Percentiles rank a stretch among this genome's conserved stretches.
These are phyloP conservation scores for Ifrita kowaldi DNA, from an alignment of 2,113 vertebrate species.

Conservation along the genomic window DNA sequence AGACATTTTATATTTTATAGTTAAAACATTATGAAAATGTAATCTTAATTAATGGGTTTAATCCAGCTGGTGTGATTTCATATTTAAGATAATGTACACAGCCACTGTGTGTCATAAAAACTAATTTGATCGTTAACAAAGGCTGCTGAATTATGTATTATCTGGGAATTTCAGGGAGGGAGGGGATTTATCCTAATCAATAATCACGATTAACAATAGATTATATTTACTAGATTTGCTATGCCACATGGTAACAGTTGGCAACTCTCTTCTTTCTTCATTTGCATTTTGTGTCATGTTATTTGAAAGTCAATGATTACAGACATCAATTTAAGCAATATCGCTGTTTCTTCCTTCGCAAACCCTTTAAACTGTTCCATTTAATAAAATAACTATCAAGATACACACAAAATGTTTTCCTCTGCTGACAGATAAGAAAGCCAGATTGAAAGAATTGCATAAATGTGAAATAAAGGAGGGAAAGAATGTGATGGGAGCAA, in stretches of 20 bases:
- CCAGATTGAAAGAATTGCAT: constrained; percentile 25
- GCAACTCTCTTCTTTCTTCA: neutral
- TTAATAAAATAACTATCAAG: constrained; percentile 14
- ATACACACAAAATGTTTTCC: constrained; percentile 22
- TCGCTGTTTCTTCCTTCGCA: constrained; percentile 1
- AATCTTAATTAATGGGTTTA: constrained; percentile 6
- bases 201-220: constrained; percentile 55
- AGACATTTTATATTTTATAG: neutral
- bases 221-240: constrained; percentile 29
- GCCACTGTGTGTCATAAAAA: constrained; percentile 1
- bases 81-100: neutral
- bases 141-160: constrained; percentile 36
- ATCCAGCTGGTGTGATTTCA: neutral
- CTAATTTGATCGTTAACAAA: constrained; percentile 25
- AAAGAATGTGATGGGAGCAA: neutral
- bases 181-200: constrained; percentile 43
- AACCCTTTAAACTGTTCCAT: constrained; percentile 35
- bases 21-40: neutral
- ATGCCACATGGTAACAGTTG: neutral
- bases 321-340: constrained; percentile 16
- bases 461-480: constrained; percentile 33
- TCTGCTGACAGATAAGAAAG: constrained; percentile 33
- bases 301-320: constrained; percentile 46
- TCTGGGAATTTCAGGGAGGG: neutral
- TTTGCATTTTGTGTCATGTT: neutral